Percentiles rank a stretch among this genome's conserved stretches.
phyloP scores from a whole-genome alignment of 1,140 invertebrate species.

The Hyles vespertilio region DNA sequence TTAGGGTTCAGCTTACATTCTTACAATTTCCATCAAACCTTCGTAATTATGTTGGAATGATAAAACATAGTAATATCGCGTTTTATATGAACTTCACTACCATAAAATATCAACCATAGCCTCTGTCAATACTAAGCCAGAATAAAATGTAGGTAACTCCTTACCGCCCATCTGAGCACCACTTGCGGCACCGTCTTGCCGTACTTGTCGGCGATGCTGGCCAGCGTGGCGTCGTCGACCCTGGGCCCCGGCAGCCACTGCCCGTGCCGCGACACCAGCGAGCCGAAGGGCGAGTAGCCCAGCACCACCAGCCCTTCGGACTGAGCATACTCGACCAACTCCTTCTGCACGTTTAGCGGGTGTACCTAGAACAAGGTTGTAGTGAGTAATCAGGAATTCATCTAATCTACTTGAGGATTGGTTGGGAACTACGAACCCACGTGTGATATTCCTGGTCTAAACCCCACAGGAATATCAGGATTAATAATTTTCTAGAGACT shows the following conservation, averaged over 20 bases:
- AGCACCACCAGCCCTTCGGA: constrained; percentile 81
- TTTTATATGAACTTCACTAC: too few species aligned
- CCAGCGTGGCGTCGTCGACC: constrained; percentile 79
- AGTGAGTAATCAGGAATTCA: too few species aligned
- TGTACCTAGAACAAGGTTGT: constrained; percentile 72
- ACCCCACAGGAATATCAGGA: too few species aligned
- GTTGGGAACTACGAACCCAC: too few species aligned
- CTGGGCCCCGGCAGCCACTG: constrained; percentile 62
- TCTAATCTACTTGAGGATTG: too few species aligned
- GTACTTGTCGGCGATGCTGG: constrained; percentile 80
- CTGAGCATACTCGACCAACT: constrained; percentile 82
- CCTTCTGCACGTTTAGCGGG: constrained; percentile 75
- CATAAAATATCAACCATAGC: too few species aligned
- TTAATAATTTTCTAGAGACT: too few species aligned
- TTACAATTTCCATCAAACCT: too few species aligned
- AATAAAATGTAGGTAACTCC: constrained; percentile 23
- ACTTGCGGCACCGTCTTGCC: constrained; percentile 84
- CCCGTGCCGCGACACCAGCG: constrained; percentile 76
- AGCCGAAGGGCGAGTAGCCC: constrained; percentile 88
- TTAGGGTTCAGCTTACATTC: too few species aligned
- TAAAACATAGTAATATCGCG: too few species aligned
- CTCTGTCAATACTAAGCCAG: neutral
- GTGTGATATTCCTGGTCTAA: too few species aligned
- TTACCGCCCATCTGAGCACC: constrained; percentile 79
- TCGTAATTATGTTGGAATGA: too few species aligned